Conservation (phyloP, 2,113 vertebrate genomes). For the Bucco capensis region DNA sequence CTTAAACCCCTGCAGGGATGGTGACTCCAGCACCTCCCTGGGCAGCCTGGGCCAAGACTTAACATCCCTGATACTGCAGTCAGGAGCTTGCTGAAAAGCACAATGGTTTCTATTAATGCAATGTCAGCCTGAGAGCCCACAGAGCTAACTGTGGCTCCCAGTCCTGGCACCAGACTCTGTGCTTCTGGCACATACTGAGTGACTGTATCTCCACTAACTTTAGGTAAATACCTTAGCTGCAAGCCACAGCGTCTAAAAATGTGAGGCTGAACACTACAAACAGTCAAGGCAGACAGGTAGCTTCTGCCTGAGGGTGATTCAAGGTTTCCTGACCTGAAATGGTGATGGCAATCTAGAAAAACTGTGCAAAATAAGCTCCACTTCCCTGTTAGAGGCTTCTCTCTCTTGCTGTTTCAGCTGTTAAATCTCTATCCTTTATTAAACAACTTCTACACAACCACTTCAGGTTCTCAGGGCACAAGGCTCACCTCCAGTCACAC, state of each 20-base stretch:
- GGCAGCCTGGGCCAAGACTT: too few relatives aligned
- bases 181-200: background rate
- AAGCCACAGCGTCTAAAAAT: background rate
- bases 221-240: background rate
- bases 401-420: background rate
- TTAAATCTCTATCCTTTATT: background rate
- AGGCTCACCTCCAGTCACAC: background rate
- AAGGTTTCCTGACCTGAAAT: background rate
- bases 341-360: background rate
- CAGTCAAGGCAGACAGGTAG: background rate
- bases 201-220: background rate
- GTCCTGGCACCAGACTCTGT: background rate
- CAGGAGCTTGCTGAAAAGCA: too few relatives aligned
- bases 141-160: rapidly evolving
- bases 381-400: background rate
- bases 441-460: background rate
- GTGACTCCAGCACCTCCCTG: too few relatives aligned
- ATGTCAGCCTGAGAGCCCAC: background rate
- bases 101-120: background rate
- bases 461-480: background rate
- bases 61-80: too few relatives aligned
- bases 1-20: too few relatives aligned
- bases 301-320: background rate
- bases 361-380: background rate
- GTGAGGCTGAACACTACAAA: background rate